These are phyloP conservation scores for Phodopus roborovskii DNA, from an alignment of 2,113 vertebrate genomes.

Conservation along the genomic window DNA sequence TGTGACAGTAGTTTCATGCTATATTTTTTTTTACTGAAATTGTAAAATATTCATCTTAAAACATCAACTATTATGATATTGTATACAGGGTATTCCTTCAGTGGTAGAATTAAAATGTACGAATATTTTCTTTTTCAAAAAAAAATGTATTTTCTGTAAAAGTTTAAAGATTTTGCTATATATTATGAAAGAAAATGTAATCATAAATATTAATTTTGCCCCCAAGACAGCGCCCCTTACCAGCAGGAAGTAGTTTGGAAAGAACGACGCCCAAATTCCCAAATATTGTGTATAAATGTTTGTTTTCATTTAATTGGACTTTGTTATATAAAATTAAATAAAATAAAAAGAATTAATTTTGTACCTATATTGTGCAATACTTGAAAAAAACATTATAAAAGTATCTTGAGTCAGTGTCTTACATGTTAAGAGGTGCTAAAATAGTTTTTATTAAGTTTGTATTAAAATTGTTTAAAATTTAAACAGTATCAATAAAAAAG, in stretches of 20 bases:
- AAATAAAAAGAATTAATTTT: too few relatives aligned
- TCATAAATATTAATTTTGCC: conserved; percentile 99
- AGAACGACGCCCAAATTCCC: too few relatives aligned
- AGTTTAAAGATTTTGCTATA: conserved; percentile 99
- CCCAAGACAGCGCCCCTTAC: too few relatives aligned
- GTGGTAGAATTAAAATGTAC: conserved; percentile 97
- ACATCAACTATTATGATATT: conserved; percentile 96
- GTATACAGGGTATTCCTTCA: conserved; percentile 98
- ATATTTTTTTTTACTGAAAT: conserved; percentile 98
- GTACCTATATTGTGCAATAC: conserved; percentile 99
- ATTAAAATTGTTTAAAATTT: conserved; percentile 97
- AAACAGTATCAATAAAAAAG: neutral
- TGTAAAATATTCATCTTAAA: conserved; percentile 96
- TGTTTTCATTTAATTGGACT: too few relatives aligned
- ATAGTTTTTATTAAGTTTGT: conserved; percentile 99
- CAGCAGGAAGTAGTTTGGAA: too few relatives aligned
- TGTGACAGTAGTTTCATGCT: conserved; percentile 99
- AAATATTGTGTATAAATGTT: too few relatives aligned
- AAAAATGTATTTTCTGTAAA: conserved; percentile 99
- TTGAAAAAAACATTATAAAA: conserved; percentile 99
- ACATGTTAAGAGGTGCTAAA: conserved; percentile 99
- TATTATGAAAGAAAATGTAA: conserved; percentile 99
- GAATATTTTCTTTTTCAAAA: conserved; percentile 97
- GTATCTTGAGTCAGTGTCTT: conserved; percentile 99
- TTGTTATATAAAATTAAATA: too few relatives aligned